phyloP scores from a whole-genome alignment of 2,888 invertebrate genomes.

The Torymus texanus region DNA sequence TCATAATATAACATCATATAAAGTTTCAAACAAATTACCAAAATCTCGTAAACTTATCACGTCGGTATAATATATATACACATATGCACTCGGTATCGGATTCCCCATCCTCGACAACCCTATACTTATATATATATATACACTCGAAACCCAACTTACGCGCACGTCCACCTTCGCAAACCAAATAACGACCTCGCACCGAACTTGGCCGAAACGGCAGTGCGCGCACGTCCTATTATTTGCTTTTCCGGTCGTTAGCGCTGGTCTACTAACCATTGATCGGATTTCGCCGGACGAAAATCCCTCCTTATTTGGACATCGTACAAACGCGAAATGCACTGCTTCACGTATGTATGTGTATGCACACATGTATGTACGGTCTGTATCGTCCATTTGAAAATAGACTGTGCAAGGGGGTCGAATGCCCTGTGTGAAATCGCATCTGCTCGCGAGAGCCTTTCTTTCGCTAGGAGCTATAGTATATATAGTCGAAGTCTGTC shows the following conservation, averaged over 20 bases:
- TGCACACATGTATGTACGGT: too few relatives aligned
- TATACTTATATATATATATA: too few relatives aligned
- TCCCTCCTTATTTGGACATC: slow-evolving; percentile 20
- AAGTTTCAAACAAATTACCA: too few relatives aligned
- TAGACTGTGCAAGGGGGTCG: slow-evolving; percentile 50
- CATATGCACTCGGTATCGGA: too few relatives aligned
- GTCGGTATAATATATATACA: too few relatives aligned
- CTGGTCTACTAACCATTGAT: background rate
- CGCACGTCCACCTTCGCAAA: too few relatives aligned
- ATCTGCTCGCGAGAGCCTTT: slow-evolving; percentile 36
- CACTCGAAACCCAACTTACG: too few relatives aligned
- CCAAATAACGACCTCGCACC: too few relatives aligned
- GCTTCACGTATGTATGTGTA: background rate
- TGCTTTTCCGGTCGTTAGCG: slow-evolving; percentile 17
- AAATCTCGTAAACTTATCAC: too few relatives aligned
- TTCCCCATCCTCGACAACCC: too few relatives aligned
- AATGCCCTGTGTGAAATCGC: slow-evolving; percentile 45
- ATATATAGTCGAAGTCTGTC: slow-evolving; percentile 10
- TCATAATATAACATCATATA: too few relatives aligned
- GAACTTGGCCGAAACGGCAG: too few relatives aligned
- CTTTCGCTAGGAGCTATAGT: slow-evolving; percentile 1
- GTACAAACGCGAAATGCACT: background rate
- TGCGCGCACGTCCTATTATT: background rate
- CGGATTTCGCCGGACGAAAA: slow-evolving; percentile 28
- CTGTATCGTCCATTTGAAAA: slow-evolving; percentile 41